A percentile compares a stretch with the other conserved stretches of the same genome.
Conservation (phyloP, 2,113 vertebrate genomes). For the Cygnus buccinator region DNA sequence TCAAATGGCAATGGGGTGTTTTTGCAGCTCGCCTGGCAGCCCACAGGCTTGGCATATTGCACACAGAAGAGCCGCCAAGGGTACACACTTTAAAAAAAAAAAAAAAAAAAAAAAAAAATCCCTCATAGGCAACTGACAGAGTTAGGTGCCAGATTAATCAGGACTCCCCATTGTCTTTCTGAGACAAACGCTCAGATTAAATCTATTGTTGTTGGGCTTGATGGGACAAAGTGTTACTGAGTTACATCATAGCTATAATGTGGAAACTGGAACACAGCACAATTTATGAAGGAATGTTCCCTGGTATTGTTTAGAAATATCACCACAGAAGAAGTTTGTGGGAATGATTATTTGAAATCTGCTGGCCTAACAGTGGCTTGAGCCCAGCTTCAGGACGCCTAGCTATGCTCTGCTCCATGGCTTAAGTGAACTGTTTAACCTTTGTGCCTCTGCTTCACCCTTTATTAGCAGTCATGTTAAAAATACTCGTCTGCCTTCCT, state of each 20-base stretch:
- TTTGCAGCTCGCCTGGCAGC: slow-evolving; percentile 43
- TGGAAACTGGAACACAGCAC: slow-evolving; percentile 61
- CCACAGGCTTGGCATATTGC: background rate
- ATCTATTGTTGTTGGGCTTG: slow-evolving; percentile 63
- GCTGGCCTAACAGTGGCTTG: slow-evolving; percentile 24
- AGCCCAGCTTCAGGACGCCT: slow-evolving; percentile 31
- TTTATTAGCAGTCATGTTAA: background rate
- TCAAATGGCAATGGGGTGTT: background rate
- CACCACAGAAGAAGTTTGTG: slow-evolving; percentile 57
- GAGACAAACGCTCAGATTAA: slow-evolving; percentile 52
- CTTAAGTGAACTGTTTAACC: slow-evolving; percentile 50
- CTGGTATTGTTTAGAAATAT: slow-evolving; percentile 62
- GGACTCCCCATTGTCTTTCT: slow-evolving; percentile 48
- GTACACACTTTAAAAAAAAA: background rate
- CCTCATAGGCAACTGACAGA: slow-evolving; percentile 23
- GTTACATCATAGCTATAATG: slow-evolving; percentile 67
- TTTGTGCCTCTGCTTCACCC: slow-evolving; percentile 17
- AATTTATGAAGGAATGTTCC: slow-evolving; percentile 64
- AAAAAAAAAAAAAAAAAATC: background rate
- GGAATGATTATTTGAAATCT: slow-evolving; percentile 62
- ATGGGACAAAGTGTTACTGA: slow-evolving; percentile 69
- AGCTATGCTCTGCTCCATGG: slow-evolving; percentile 19
- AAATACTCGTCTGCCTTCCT: background rate
- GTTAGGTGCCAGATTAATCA: slow-evolving; percentile 65
- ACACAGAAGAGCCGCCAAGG: slow-evolving; percentile 15